These are phyloP conservation scores for Rhingia campestris DNA, from an alignment of 2,888 invertebrate genomes.

Conservation along the genomic window DNA sequence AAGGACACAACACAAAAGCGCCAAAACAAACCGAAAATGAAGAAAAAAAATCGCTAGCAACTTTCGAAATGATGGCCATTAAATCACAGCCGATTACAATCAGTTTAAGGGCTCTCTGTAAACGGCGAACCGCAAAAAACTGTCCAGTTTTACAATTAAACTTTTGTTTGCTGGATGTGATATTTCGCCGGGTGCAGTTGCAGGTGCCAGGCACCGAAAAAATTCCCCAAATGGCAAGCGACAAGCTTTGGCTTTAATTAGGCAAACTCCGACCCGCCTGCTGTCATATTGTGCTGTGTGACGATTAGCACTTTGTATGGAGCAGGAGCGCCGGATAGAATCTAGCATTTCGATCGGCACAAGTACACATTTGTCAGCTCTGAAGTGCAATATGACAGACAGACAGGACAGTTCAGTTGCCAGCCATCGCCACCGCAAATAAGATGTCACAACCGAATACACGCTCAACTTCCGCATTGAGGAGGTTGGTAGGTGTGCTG, in stretches of 20 bases:
- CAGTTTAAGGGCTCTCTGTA: constrained; percentile 69
- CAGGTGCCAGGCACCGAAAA: constrained; percentile 68
- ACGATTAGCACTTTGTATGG: constrained; percentile 54
- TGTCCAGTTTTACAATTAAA: constrained; percentile 72
- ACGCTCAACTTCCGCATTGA: constrained; percentile 56
- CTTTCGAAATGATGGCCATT: constrained; percentile 73
- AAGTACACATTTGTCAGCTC: constrained; percentile 58
- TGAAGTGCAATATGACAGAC: constrained; percentile 58
- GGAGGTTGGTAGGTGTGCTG: too few species aligned
- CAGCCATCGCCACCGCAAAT: constrained; percentile 28
- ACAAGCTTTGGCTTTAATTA: constrained; percentile 55
- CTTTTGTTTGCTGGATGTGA: constrained; percentile 46
- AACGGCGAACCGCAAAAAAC: constrained; percentile 69
- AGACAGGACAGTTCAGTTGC: constrained; percentile 22
- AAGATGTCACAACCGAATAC: constrained; percentile 57
- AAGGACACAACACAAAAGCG: constrained; percentile 6
- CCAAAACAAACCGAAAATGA: constrained; percentile 2
- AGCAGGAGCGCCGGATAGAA: constrained; percentile 25
- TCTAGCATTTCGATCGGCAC: constrained; percentile 53
- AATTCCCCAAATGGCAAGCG: background rate
- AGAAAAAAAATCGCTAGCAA: constrained; percentile 32
- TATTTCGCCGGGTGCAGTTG: constrained; percentile 40
- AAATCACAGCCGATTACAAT: constrained; percentile 74
- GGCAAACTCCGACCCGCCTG: constrained; percentile 5
- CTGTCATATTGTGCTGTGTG: constrained; percentile 40